Percentiles rank a stretch among this genome's conserved stretches.
Evolutionary conservation across 2,888 invertebrate genomes (phyloP).

Genomic region (Drosophila longiperda): DNA sequence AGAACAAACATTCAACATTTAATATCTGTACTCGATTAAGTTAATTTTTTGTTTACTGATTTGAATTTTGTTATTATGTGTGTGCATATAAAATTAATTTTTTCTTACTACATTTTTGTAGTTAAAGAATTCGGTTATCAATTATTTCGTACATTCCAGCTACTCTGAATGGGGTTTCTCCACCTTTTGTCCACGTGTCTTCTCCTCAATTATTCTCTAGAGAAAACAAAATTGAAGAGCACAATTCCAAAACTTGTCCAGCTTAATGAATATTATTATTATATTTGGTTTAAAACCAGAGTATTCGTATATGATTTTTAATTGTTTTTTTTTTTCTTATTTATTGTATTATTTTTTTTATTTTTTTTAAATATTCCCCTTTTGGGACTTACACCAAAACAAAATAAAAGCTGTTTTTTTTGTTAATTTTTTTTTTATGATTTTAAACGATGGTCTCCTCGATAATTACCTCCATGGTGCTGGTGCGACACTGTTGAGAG

Average conservation of each 20-base stretch:
- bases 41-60: conserved; percentile 5
- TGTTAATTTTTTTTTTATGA: neutral
- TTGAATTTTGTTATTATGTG: neutral
- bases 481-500: conserved; percentile 66
- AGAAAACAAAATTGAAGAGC: neutral
- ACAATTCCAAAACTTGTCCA: neutral
- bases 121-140: neutral
- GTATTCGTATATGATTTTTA: conserved; percentile 14
- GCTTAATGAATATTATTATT: conserved; percentile 6
- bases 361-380: neutral
- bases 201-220: neutral
- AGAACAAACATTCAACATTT: conserved; percentile 56
- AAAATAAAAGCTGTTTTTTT: conserved; percentile 8
- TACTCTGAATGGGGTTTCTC: conserved; percentile 1
- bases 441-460: conserved; percentile 69
- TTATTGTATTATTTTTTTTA: neutral
- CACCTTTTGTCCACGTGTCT: neutral
- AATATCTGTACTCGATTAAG: conserved; percentile 20
- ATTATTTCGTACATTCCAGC: conserved; percentile 1
- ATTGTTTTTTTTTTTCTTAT: neutral
- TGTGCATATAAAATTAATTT: neutral
- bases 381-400: neutral
- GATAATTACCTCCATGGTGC: conserved; percentile 75
- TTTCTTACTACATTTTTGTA: neutral
- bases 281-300: conserved; percentile 33